phyloP scores from a whole-genome alignment of 2,797 vertebrate species.

The Halcyon chelicuti region DNA sequence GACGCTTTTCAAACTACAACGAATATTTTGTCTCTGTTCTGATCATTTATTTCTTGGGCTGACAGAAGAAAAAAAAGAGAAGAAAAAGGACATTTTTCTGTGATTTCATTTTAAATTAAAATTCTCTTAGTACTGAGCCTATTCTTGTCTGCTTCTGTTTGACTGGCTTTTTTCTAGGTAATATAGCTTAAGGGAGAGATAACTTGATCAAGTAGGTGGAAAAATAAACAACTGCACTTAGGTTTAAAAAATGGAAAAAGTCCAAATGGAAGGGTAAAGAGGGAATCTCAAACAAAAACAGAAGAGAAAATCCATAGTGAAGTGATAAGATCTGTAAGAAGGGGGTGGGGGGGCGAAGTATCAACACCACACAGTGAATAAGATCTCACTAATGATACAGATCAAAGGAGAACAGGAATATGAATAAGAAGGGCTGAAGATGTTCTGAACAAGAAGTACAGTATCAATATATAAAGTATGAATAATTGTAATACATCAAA shows the following conservation, averaged over 20 bases:
- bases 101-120: neutral
- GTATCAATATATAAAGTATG: neutral
- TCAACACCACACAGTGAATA: neutral
- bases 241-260: neutral
- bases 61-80: neutral
- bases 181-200: neutral
- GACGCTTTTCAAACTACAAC: neutral
- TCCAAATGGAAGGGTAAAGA: neutral
- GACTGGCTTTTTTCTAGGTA: neutral
- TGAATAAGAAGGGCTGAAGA: neutral
- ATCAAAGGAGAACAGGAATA: constrained; percentile 21
- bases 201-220: neutral
- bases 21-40: neutral
- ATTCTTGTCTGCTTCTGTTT: neutral
- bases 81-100: neutral
- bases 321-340: neutral
- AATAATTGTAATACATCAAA: constrained; percentile 41
- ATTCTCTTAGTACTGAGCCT: neutral
- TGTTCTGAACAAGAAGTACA: constrained; percentile 33
- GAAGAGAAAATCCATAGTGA: neutral
- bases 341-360: neutral
- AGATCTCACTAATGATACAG: constrained; percentile 4
- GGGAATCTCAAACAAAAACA: neutral
- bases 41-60: neutral
- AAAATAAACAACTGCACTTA: neutral